Base-by-base conservation (phyloP, 2,797 vertebrate species). In the Crenuchus spilurus region DNA sequence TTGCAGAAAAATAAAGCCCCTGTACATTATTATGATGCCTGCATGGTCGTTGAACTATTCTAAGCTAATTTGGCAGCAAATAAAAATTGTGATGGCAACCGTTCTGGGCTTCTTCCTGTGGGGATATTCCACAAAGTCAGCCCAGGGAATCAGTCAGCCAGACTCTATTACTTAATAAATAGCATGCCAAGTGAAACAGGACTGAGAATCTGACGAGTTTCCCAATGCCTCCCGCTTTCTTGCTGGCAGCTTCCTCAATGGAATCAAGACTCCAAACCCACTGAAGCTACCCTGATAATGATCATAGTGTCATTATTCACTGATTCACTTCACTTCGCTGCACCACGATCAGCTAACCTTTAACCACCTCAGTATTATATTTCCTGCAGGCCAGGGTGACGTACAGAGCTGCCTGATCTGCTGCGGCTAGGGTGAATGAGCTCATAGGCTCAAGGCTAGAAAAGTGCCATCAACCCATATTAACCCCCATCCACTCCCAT, bases 241-340 rank as follows among this genome's bases (percentile, higher is more conserved):
- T 35, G 24, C 49, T 70, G 22, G 14, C 68, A 49, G 51, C 37
- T 22, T 77, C 30, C 58, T 57, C 42, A 18, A 68, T 46, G 41
- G 8, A 65, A 71, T 49, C 5, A 72, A 42, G 22, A 42, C 57
- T 52, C 61, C 46, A 22, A 49, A 31, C 62, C 44, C 30, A 18
- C 62, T 18, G 62, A 54, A 69, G 51, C 24, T 55, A 26, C 46
- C 37, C 63, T 54, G 58, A 60, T 55, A 67, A 79, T 58, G 69
- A 81, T 74, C 54, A 70, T 46, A 39, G n/a, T 63, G 66, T 82
- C 70, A 65, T 26, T 58, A 65, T 74, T 77, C 10, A n/a, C 18
- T 52, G 74, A 66, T 61, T 74, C 33, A 44, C 39, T 63, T n/a
- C n/a, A n/a, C 33, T 48, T 35, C 44, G 58, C 42, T 28, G 22